Percentiles rank a stretch among this genome's conserved stretches.
Evolutionary conservation across 37 sponge, comb jelly and placozoan species (phyloP).

Genomic region (Amphimedon queenslandica): DNA sequence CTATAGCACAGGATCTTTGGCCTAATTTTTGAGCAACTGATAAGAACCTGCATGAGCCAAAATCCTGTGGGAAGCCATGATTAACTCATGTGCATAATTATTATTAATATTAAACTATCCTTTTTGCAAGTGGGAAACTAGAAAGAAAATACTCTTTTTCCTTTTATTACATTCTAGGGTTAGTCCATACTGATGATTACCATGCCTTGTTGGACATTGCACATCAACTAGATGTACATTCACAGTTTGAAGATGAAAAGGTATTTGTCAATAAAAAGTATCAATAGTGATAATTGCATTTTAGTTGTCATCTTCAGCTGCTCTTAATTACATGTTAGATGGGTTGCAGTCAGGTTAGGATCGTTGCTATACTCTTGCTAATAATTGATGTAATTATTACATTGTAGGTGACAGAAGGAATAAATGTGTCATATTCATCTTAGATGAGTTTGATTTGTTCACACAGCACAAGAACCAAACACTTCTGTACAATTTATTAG

Average conservation of each 20-base stretch:
- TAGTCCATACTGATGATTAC: conserved; percentile 69
- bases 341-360: conserved; percentile 53
- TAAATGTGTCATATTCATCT: conserved; percentile 75
- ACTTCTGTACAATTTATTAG: conserved; percentile 91
- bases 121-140: too few species aligned
- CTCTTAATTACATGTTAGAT: conserved; percentile 73
- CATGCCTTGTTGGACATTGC: conserved; percentile 80
- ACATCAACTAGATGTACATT: conserved; percentile 46
- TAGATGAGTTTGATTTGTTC: conserved; percentile 95
- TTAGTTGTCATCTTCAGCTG: conserved; percentile 70
- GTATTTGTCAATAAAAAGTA: conserved; percentile 18
- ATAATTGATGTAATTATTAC: background rate
- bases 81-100: too few species aligned
- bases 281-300: background rate
- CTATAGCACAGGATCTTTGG: too few species aligned
- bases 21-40: too few species aligned
- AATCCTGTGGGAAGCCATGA: too few species aligned
- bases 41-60: too few species aligned
- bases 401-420: conserved; percentile 42
- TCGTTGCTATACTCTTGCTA: background rate
- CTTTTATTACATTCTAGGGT: conserved; percentile 19
- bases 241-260: conserved; percentile 34
- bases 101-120: too few species aligned
- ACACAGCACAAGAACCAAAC: conserved; percentile 90
- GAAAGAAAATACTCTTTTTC: too few species aligned